Percentiles rank a stretch among this genome's conserved stretches.
Evolutionary conservation across 2,888 invertebrate species (phyloP).

Genomic region (Synanthedon tipuliformis): DNA sequence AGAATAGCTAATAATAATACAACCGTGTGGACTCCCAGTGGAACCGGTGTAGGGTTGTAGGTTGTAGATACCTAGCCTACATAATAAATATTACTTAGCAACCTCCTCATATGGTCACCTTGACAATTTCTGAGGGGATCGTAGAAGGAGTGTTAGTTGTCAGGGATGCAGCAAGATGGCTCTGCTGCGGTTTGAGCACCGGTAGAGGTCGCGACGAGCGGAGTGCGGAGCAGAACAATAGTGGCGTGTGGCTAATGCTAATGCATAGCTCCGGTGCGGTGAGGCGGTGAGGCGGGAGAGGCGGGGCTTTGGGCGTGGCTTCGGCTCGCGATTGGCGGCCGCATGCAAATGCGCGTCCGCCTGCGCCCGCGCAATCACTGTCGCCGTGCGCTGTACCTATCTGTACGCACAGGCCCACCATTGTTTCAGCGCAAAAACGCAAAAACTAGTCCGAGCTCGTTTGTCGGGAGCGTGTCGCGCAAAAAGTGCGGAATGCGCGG

Average conservation of each 20-base stretch:
- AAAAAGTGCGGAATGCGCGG: slow-evolving; percentile 56
- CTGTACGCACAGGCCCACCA: slow-evolving; percentile 24
- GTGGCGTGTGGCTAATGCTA: slow-evolving; percentile 2
- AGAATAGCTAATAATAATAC: no score
- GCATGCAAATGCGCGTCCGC: slow-evolving; percentile 56
- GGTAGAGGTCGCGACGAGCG: not conserved
- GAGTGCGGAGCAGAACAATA: slow-evolving; percentile 8
- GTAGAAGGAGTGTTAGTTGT: no score
- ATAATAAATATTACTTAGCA: no score
- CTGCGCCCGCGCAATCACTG: slow-evolving; percentile 44
- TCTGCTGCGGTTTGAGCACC: not conserved
- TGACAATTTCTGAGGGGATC: no score
- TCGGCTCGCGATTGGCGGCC: slow-evolving; percentile 22
- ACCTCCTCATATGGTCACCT: no score
- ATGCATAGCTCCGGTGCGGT: slow-evolving; percentile 4
- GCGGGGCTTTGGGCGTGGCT: slow-evolving; percentile 17
- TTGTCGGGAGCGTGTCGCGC: slow-evolving; percentile 42
- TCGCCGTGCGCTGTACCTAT: not conserved
- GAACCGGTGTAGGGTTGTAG: no score
- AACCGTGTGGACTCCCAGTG: no score
- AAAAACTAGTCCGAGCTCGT: slow-evolving; percentile 27
- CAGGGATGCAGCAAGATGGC: no score
- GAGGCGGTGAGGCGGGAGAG: slow-evolving; percentile 3
- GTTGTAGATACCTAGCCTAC: no score
- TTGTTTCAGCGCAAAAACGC: slow-evolving; percentile 42